Base-by-base conservation (phyloP, 2,113 vertebrate species). In the Thalassarche chlororhynchos region DNA sequence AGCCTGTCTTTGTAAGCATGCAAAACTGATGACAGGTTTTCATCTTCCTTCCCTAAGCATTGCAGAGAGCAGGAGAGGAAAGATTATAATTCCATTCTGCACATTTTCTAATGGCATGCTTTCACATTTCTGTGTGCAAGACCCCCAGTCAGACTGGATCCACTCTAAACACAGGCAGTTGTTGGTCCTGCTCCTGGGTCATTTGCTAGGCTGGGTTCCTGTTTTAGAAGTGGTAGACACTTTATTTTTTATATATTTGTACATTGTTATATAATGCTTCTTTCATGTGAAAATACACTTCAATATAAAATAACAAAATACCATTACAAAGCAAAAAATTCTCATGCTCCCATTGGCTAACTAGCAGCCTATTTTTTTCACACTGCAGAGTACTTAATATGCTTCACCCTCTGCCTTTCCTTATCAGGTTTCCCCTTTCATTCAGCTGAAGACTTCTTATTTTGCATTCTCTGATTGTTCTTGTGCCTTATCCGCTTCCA, bases 351-450 rank as follows among this genome's bases (percentile, higher is more conserved):
- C 31, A 36, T 13, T 92, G 40, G 31, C 57, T 79, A 82, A 52
- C 44, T 40, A 79, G 44, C 49, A 85, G 54, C 29, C 21, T 58
- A 54, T 81, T 89, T 75, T 95, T 84, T 91, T 70, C n/a, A 36
- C 8, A 8, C 21, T 69, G 44, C 62, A n/a, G n/a, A 54, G 14
- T 26, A 44, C 38, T 96, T 84, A 60, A 57, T 96, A 91, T 69
- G 49, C 74, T 89, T 95, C 62, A 74, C 26, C 29, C 28, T 87
- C 74, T 96, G 81, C 40, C 57, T 91, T 95, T 94, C 58, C 64
- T 95, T 93, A 96, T 84, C 70, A 95, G 58, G 32, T 79, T 96
- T 89, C 38, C n/a, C 58, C 34, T 89, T 92, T 87, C 74, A 94
- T 82, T 97, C 44, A 87, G 40, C 49, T 69, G 42, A 85, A 52